These are phyloP conservation scores for Luperina testacea DNA, from an alignment of 2,888 invertebrate species.

Conservation along the genomic window DNA sequence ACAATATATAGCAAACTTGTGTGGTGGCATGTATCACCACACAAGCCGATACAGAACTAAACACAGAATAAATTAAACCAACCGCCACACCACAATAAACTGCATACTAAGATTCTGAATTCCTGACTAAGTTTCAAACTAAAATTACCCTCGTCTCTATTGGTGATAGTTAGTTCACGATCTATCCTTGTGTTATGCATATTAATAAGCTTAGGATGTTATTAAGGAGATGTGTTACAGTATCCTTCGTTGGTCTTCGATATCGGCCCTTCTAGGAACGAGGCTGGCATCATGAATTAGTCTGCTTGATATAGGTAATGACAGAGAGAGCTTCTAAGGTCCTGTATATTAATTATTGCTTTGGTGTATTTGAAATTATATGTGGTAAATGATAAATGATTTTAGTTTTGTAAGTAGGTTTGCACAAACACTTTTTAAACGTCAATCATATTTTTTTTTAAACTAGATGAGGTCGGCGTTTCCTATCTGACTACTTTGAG, in stretches of 20 bases:
- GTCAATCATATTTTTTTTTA: too few relatives aligned
- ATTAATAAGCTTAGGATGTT: conserved; percentile 83
- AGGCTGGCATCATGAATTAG: conserved; percentile 66
- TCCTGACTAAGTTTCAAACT: conserved; percentile 84
- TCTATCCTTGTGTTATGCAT: conserved; percentile 84
- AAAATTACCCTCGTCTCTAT: conserved; percentile 81
- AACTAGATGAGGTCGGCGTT: too few relatives aligned
- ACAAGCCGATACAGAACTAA: conserved; percentile 35
- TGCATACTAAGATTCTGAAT: conserved; percentile 83
- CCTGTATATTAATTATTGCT: conserved; percentile 42
- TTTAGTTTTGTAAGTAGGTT: too few relatives aligned
- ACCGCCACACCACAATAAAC: conserved; percentile 74
- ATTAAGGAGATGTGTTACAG: conserved; percentile 76
- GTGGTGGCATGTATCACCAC: too few relatives aligned
- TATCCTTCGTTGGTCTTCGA: conserved; percentile 50
- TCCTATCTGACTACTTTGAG: too few relatives aligned
- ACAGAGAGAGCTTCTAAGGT: conserved; percentile 29
- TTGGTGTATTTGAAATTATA: conserved; percentile 35
- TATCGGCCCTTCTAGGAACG: conserved; percentile 67
- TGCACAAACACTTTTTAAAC: too few relatives aligned
- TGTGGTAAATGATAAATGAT: conserved; percentile 6
- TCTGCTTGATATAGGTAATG: conserved; percentile 49
- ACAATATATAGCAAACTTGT: conserved; percentile 16
- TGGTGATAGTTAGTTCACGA: conserved; percentile 81
- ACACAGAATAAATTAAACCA: conserved; percentile 55